Conservation (phyloP, 1,140 invertebrate species). For the Wasmannia auropunctata region DNA sequence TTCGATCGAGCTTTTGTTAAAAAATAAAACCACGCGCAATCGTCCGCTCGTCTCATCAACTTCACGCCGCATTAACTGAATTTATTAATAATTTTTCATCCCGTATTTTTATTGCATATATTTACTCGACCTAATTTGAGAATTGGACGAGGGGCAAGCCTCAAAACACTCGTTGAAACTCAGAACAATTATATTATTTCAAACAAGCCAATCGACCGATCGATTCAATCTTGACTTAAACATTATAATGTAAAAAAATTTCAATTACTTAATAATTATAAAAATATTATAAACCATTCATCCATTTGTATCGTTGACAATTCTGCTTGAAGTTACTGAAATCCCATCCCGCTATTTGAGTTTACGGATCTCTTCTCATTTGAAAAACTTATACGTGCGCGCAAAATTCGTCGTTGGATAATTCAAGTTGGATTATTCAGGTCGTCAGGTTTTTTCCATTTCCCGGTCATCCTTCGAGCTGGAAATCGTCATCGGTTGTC, state of each 20-base stretch:
- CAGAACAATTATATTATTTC: too few species aligned
- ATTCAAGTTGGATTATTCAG: neutral
- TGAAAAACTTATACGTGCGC: neutral
- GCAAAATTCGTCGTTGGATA: neutral
- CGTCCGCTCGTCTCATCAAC: slow-evolving; percentile 44
- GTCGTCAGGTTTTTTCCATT: neutral
- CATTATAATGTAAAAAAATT: neutral
- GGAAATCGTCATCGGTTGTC: slow-evolving; percentile 18
- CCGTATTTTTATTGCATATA: slow-evolving; percentile 27
- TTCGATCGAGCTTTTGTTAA: slow-evolving; percentile 60
- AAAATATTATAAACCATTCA: neutral
- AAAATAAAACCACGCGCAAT: slow-evolving; percentile 61
- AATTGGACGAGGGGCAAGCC: neutral
- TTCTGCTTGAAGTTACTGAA: neutral
- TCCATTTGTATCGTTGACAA: neutral
- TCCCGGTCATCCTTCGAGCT: neutral
- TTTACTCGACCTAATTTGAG: slow-evolving; percentile 48
- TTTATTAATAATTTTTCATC: slow-evolving; percentile 58
- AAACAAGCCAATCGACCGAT: too few species aligned
- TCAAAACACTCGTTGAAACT: neutral
- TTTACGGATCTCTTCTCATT: neutral
- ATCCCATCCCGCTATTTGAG: neutral
- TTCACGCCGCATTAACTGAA: slow-evolving; percentile 55
- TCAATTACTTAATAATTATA: too few species aligned
- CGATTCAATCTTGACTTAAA: neutral